phyloP scores from a whole-genome alignment of 2,888 invertebrate genomes.

The Ophioninae sp. region DNA sequence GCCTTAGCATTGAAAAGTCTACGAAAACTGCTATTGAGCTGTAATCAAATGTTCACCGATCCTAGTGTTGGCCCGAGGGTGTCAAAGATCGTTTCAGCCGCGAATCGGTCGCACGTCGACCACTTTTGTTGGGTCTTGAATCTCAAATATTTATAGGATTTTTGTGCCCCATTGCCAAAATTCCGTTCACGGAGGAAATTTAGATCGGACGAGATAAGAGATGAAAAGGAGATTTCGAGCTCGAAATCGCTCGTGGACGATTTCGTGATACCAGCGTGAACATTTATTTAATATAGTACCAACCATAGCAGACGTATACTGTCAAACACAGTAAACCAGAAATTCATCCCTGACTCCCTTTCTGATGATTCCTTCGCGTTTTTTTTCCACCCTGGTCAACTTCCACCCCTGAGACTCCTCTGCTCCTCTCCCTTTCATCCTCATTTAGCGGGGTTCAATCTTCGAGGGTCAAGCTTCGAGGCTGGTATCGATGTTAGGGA shows the following conservation, averaged over 20 bases:
- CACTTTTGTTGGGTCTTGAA: background rate
- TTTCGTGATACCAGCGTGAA: slow-evolving; percentile 16
- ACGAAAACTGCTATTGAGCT: no score
- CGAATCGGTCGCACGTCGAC: background rate
- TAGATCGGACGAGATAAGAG: background rate
- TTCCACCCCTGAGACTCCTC: no score
- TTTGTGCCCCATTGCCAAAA: background rate
- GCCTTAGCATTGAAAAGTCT: no score
- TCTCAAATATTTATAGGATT: background rate
- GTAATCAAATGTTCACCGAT: no score
- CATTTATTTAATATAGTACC: slow-evolving; percentile 19
- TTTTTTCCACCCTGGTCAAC: background rate
- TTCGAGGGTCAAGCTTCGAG: slow-evolving; percentile 42
- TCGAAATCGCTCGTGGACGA: slow-evolving; percentile 14
- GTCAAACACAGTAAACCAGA: background rate
- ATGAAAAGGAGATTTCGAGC: background rate
- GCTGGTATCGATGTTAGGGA: slow-evolving; percentile 29
- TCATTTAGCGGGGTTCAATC: slow-evolving; percentile 14
- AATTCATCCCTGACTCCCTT: background rate
- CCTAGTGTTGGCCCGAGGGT: no score
- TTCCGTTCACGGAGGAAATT: background rate
- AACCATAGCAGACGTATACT: background rate
- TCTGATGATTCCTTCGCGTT: slow-evolving; percentile 2
- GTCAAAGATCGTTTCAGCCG: no score
- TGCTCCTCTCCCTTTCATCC: background rate